Percentiles rank a stretch among this genome's conserved stretches.
Evolutionary conservation across 2,888 invertebrate species (phyloP).

Genomic region (Laspeyria flexula): DNA sequence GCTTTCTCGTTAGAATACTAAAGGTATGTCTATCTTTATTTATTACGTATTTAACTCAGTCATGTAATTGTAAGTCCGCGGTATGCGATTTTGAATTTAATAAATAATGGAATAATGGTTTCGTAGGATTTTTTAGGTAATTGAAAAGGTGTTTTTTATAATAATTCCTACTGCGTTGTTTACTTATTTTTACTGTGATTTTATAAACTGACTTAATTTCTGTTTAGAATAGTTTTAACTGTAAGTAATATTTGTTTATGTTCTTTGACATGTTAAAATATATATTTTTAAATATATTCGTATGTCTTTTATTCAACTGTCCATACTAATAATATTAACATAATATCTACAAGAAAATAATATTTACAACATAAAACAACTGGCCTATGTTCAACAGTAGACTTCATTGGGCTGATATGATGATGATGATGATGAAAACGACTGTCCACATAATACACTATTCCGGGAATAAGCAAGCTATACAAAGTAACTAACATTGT

Average conservation of each 20-base stretch:
- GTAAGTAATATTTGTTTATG: conserved; percentile 58
- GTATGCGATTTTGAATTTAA: conserved; percentile 15
- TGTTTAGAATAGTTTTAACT: conserved; percentile 58
- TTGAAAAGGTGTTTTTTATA: conserved; percentile 23
- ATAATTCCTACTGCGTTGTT: conserved; percentile 31
- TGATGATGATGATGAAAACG: too few relatives aligned
- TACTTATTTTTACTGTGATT: conserved; percentile 73
- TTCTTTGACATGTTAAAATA: conserved; percentile 47
- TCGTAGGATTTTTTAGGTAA: conserved; percentile 24
- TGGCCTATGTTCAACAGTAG: too few relatives aligned
- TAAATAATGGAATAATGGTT: conserved; percentile 15
- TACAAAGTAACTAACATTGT: too few relatives aligned
- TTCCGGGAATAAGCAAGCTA: too few relatives aligned
- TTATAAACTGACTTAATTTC: conserved; percentile 61
- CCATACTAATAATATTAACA: background rate
- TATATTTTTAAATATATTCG: conserved; percentile 35
- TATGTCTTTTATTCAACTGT: background rate
- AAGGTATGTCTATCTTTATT: conserved; percentile 36
- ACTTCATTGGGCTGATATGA: too few relatives aligned
- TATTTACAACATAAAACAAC: too few relatives aligned
- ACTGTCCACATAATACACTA: too few relatives aligned
- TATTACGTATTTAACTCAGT: conserved; percentile 35
- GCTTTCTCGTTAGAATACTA: conserved; percentile 23
- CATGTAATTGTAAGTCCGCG: conserved; percentile 16
- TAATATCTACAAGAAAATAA: too few relatives aligned